Percentiles rank a stretch among this genome's conserved stretches.
These are phyloP conservation scores for Amphiprion percula DNA, from an alignment of 2,113 vertebrate species.

Conservation along the genomic window DNA sequence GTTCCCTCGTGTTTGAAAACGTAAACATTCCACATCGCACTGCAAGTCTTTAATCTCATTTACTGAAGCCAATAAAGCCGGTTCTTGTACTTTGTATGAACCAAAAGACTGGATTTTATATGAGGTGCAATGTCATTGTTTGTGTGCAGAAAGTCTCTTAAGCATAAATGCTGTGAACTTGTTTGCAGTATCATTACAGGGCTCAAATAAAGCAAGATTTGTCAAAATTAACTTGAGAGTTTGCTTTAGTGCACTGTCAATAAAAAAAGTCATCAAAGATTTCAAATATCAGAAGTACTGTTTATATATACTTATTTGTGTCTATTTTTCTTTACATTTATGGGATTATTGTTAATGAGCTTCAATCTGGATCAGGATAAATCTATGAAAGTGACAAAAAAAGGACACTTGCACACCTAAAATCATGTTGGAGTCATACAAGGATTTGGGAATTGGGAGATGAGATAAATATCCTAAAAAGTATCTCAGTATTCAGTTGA, in stretches of 20 bases:
- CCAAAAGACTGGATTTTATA: slow-evolving; percentile 12
- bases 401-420: no score
- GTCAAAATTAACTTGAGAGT: not conserved
- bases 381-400: no score
- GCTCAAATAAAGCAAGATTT: not conserved
- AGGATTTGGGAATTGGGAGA: no score
- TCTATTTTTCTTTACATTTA: no score
- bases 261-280: not conserved
- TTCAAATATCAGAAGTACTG: not conserved
- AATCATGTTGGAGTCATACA: no score
- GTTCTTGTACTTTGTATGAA: slow-evolving; percentile 4
- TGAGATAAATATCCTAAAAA: no score
- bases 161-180: not conserved
- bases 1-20: slow-evolving; percentile 14
- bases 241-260: not conserved
- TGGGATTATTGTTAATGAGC: no score
- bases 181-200: not conserved
- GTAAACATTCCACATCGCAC: slow-evolving; percentile 64
- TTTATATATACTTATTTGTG: not conserved
- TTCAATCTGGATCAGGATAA: no score
- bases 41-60: slow-evolving; percentile 62
- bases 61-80: slow-evolving; percentile 39
- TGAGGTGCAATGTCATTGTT: slow-evolving; percentile 40
- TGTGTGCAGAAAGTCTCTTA: slow-evolving; percentile 6
- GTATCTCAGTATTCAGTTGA: not conserved